These are phyloP conservation scores for Lacanobia oleracea DNA, from an alignment of 2,888 invertebrate genomes.

Conservation along the genomic window DNA sequence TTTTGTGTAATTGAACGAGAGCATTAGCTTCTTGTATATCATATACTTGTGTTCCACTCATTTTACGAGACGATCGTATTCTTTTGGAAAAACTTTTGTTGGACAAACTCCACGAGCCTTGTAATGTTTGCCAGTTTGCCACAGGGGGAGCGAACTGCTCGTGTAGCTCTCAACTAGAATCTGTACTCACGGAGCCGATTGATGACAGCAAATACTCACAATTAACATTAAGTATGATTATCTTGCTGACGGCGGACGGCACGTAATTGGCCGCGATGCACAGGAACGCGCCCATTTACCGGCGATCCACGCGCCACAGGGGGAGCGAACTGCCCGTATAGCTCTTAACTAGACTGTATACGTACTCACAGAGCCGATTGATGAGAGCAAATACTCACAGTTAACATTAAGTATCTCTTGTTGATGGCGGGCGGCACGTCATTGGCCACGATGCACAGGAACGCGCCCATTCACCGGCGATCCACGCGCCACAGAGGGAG, in stretches of 20 bases:
- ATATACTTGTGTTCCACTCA: no score
- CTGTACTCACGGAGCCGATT: no score
- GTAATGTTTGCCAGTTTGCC: constrained; percentile 83
- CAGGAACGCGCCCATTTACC: constrained; percentile 97
- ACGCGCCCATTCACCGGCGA: constrained; percentile 97
- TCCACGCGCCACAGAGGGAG: constrained; percentile 93
- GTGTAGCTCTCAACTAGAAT: constrained; percentile 80
- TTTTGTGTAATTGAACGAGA: no score
- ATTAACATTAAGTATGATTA: constrained; percentile 96
- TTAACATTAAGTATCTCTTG: constrained; percentile 96
- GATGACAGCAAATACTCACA: constrained; percentile 92
- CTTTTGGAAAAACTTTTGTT: no score
- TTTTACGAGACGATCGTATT: no score
- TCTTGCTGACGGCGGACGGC: constrained; percentile 97
- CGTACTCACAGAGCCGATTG: no score
- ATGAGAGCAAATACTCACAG: constrained; percentile 92
- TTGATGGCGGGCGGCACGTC: constrained; percentile 97
- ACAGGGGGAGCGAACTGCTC: constrained; percentile 91
- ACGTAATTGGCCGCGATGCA: constrained; percentile 98
- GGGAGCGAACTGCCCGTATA: constrained; percentile 91
- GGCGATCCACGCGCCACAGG: constrained; percentile 94
- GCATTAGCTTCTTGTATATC: no score
- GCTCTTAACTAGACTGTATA: no score
- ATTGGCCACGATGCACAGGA: constrained; percentile 97
- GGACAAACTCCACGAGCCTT: no score